Percentiles rank a stretch among this genome's conserved stretches.
phyloP scores from a whole-genome alignment of 2,797 vertebrate genomes.

The Hypotaenidia philippensis region DNA sequence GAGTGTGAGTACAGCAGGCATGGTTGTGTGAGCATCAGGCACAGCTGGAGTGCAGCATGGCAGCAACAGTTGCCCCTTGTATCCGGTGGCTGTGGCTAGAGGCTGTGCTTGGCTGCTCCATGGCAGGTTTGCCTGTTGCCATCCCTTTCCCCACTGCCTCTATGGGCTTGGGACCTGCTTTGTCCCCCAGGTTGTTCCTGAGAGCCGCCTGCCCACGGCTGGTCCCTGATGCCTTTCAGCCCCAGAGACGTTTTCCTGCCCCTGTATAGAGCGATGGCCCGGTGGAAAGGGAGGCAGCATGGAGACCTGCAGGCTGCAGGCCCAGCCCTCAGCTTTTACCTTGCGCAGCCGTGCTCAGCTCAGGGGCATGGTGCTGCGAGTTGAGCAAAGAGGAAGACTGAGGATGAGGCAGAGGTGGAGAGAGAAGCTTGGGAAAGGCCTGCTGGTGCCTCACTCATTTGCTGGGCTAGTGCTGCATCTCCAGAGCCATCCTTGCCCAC shows the following conservation, averaged over 20 bases:
- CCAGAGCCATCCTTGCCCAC: constrained; percentile 2
- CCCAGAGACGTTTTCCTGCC: not conserved
- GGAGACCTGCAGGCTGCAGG: not conserved
- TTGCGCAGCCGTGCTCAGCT: not conserved
- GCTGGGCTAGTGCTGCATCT: not conserved
- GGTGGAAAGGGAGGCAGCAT: not conserved
- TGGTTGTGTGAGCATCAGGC: not conserved
- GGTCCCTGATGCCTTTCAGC: not conserved
- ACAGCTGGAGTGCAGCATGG: not conserved
- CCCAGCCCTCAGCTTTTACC: not conserved
- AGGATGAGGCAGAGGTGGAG: not conserved
- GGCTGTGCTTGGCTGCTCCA: not conserved
- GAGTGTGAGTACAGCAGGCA: not conserved
- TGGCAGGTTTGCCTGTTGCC: not conserved
- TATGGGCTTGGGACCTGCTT: not conserved
- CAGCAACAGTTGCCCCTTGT: not conserved
- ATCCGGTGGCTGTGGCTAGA: not conserved
- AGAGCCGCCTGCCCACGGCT: accelerated
- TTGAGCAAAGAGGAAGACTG: not conserved
- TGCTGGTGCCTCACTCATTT: not conserved
- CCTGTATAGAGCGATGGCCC: not conserved
- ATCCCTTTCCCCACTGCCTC: not conserved
- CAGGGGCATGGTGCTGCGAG: not conserved
- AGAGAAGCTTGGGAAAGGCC: not conserved
- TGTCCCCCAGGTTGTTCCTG: accelerated